Evolutionary conservation across 2,113 vertebrate species (phyloP).

Genomic region (Larimichthys crocea): DNA sequence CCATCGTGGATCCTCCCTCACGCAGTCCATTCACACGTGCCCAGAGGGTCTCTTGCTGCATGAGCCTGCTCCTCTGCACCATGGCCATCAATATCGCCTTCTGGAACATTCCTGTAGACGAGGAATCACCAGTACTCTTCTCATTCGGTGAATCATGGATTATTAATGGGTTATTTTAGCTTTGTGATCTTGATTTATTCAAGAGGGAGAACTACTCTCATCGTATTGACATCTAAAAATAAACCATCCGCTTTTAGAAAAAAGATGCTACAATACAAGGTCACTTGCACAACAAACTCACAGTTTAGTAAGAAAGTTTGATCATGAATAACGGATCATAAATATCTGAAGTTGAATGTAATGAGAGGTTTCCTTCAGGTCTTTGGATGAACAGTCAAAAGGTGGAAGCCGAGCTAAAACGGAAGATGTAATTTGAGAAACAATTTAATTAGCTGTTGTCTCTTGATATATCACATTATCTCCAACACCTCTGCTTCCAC

Average conservation of each 20-base stretch:
- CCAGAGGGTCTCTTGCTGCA: conserved; percentile 87
- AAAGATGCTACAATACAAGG: background rate
- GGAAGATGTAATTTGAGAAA: background rate
- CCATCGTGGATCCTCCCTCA: conserved; percentile 83
- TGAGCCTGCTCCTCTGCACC: conserved; percentile 87
- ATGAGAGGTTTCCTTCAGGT: background rate
- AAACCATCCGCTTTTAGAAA: background rate
- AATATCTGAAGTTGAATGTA: background rate
- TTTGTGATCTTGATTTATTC: background rate
- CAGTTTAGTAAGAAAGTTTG: background rate
- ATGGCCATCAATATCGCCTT: conserved; percentile 90
- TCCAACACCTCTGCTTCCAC: background rate
- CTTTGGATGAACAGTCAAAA: background rate
- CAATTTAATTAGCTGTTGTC: background rate
- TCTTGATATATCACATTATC: background rate
- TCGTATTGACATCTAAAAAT: background rate
- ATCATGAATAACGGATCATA: background rate
- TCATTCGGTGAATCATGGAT: conserved; percentile 73
- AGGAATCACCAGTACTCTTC: conserved; percentile 77
- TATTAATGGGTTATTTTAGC: background rate
- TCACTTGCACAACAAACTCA: background rate
- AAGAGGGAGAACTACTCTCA: background rate
- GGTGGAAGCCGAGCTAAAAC: background rate
- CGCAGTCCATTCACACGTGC: conserved; percentile 86
- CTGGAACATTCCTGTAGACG: conserved; percentile 82